Evolutionary conservation across 2,113 vertebrate species (phyloP).

Genomic region (Chloroceryle aenea): DNA sequence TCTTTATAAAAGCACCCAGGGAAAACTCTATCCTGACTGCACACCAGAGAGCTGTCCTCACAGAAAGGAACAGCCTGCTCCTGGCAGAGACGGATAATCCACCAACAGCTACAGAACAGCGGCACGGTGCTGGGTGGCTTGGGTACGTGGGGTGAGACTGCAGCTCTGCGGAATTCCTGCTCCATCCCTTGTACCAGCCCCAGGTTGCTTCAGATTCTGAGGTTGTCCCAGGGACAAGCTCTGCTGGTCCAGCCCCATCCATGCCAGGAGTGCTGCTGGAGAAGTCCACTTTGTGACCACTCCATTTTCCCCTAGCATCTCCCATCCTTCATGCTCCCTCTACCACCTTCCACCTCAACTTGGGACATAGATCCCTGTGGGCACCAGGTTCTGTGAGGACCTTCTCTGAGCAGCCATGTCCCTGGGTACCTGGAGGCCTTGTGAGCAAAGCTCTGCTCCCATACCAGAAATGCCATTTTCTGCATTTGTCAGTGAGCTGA

Average conservation of each 20-base stretch:
- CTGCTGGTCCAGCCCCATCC: background rate
- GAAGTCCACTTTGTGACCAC: accelerated
- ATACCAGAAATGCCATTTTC: background rate
- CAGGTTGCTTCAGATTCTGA: accelerated
- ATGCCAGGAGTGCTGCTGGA: accelerated
- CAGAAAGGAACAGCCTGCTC: background rate
- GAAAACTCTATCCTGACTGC: background rate
- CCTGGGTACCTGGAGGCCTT: background rate
- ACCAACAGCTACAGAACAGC: accelerated
- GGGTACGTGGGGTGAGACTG: accelerated
- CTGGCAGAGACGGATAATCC: background rate
- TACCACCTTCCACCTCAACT: background rate
- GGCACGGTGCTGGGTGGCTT: accelerated
- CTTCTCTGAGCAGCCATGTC: accelerated
- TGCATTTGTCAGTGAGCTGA: background rate
- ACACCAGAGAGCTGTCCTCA: background rate
- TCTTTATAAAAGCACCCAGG: background rate
- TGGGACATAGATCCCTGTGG: background rate
- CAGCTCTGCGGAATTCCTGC: background rate
- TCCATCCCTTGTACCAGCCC: accelerated
- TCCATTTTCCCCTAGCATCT: background rate
- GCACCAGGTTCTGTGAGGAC: accelerated
- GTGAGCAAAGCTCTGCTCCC: background rate
- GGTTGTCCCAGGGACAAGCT: accelerated
- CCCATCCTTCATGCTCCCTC: background rate